Percentiles rank a stretch among this genome's conserved stretches.
phyloP scores from a whole-genome alignment of 2,888 invertebrate species.

The Cyclophora albipunctata region DNA sequence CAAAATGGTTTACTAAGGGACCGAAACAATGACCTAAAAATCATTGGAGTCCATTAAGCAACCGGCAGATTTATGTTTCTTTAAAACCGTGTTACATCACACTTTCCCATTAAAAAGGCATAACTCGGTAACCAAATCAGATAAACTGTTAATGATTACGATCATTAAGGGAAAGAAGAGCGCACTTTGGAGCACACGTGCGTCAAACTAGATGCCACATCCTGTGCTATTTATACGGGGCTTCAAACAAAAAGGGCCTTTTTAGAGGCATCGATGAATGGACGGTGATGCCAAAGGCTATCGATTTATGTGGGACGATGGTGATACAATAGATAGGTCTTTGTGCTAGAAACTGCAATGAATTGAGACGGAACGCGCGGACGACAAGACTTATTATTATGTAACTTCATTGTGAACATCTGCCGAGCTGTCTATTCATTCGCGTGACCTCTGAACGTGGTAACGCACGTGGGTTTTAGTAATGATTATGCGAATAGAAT shows the following conservation, averaged over 20 bases:
- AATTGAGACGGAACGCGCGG: slow-evolving; percentile 14
- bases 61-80: slow-evolving; percentile 26
- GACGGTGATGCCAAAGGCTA: not conserved
- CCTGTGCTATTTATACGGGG: not conserved
- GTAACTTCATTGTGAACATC: slow-evolving; percentile 51
- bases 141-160: slow-evolving; percentile 11
- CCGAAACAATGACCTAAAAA: slow-evolving; percentile 33
- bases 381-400: slow-evolving; percentile 31
- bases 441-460: slow-evolving; percentile 48
- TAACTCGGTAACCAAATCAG: slow-evolving; percentile 10
- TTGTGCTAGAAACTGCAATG: not conserved
- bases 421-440: slow-evolving; percentile 52
- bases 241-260: not conserved
- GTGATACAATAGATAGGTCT: not conserved
- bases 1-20: no score
- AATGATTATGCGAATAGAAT: slow-evolving; percentile 26
- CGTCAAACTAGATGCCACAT: slow-evolving; percentile 15
- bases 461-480: slow-evolving; percentile 47
- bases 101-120: slow-evolving; percentile 10
- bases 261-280: not conserved
- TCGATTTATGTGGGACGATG: not conserved
- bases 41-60: slow-evolving; percentile 30
- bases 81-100: slow-evolving; percentile 18
- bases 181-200: slow-evolving; percentile 12
- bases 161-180: slow-evolving; percentile 17